These are phyloP conservation scores for Lordiphosa mommai DNA, from an alignment of 1,140 invertebrate species.

Conservation along the genomic window DNA sequence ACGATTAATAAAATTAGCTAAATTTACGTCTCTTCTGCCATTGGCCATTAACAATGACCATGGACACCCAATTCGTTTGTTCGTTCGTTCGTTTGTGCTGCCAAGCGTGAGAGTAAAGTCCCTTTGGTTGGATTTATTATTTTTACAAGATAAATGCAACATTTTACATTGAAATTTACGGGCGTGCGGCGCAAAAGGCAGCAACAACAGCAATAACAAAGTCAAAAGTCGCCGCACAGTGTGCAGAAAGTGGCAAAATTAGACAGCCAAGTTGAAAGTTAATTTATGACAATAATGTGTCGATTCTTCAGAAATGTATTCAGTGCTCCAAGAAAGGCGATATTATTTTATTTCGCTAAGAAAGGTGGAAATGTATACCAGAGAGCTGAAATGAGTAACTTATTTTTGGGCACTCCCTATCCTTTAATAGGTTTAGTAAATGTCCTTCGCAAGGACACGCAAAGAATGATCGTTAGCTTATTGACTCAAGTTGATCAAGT, in stretches of 20 bases:
- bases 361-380: too few species aligned
- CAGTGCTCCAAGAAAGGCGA: too few species aligned
- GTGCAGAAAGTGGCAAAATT: slow-evolving; percentile 6
- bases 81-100: slow-evolving; percentile 27
- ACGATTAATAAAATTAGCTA: slow-evolving; percentile 69
- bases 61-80: slow-evolving; percentile 16
- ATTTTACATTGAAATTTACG: slow-evolving; percentile 75
- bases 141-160: slow-evolving; percentile 78
- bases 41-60: slow-evolving; percentile 55
- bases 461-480: too few species aligned
- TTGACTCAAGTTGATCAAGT: too few species aligned
- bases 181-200: slow-evolving; percentile 46
- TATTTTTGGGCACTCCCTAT: too few species aligned
- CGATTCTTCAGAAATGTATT: too few species aligned
- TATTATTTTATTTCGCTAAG: too few species aligned
- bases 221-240: slow-evolving; percentile 61
- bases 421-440: too few species aligned
- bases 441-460: too few species aligned
- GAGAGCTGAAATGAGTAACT: too few species aligned
- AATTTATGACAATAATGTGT: too few species aligned
- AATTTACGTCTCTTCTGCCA: slow-evolving; percentile 56
- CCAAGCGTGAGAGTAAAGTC: slow-evolving; percentile 73
- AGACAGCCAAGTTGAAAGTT: too few species aligned
- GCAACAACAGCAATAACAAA: slow-evolving; percentile 30
- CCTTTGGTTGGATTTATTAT: slow-evolving; percentile 68